Evolutionary conservation across 2,797 vertebrate genomes (phyloP).

Genomic region (Tauraco hartlaubi): DNA sequence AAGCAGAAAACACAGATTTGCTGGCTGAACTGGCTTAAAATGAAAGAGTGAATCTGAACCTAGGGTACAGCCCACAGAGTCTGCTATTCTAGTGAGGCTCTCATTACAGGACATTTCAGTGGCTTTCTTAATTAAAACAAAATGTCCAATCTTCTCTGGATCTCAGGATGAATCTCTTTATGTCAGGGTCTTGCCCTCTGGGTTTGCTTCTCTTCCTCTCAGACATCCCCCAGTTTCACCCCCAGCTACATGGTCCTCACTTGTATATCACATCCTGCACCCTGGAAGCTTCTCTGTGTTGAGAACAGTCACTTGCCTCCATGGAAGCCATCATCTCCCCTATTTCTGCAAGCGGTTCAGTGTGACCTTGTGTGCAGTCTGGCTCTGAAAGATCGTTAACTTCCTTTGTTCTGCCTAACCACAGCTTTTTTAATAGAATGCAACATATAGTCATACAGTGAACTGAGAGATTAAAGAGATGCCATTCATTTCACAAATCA

Average conservation of each 20-base stretch:
- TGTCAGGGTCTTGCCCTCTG: not conserved
- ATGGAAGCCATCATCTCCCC: fast-evolving
- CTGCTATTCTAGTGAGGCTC: not conserved
- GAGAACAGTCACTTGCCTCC: not conserved
- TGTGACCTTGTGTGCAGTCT: not conserved
- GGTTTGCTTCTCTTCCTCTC: not conserved
- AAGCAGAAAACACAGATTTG: conserved; percentile 22
- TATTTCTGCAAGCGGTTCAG: not conserved
- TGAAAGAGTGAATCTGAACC: not conserved
- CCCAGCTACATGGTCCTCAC: not conserved
- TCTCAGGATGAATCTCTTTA: not conserved
- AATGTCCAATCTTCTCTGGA: not conserved
- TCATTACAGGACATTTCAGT: not conserved
- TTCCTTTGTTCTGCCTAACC: not conserved
- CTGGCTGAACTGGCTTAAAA: conserved; percentile 17
- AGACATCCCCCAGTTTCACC: not conserved
- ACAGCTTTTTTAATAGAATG: not conserved
- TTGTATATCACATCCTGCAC: not conserved
- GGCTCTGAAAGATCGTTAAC: not conserved
- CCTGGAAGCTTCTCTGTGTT: not conserved
- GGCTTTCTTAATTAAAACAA: not conserved
- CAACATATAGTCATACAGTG: not conserved
- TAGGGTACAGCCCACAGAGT: not conserved
- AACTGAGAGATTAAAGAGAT: not conserved
- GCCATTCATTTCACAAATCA: not conserved